phyloP scores from a whole-genome alignment of 2,888 invertebrate species.

The Sesia bembeciformis region DNA sequence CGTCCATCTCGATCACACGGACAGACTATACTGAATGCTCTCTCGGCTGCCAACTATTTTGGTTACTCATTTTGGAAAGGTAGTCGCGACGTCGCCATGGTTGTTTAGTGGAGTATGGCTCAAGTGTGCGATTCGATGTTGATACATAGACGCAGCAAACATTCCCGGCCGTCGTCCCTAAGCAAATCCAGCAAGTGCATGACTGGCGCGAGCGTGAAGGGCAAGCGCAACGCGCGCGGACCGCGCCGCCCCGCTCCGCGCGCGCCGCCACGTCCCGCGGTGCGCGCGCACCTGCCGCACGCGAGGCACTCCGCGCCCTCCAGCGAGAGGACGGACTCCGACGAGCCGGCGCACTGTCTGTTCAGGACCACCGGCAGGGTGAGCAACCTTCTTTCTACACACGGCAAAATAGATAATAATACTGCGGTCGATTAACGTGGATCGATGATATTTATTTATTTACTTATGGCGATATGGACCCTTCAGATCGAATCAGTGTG shows the following conservation, averaged over 20 bases:
- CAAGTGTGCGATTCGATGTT: too few relatives aligned
- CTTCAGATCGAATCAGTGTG: too few relatives aligned
- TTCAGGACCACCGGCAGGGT: constrained; percentile 42
- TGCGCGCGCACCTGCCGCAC: constrained; percentile 6
- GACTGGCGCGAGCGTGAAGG: constrained; percentile 14
- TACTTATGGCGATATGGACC: too few relatives aligned
- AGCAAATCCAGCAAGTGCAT: constrained; percentile 3
- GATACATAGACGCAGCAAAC: constrained; percentile 39
- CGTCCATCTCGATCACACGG: too few relatives aligned
- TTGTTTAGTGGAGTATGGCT: too few relatives aligned
- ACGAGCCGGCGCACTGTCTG: constrained; percentile 42
- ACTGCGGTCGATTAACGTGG: too few relatives aligned
- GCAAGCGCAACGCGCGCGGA: constrained; percentile 27
- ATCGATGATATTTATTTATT: too few relatives aligned
- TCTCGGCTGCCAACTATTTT: too few relatives aligned
- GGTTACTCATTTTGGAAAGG: too few relatives aligned
- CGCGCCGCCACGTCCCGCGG: constrained; percentile 9
- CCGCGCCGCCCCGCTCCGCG: constrained; percentile 17
- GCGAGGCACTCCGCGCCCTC: constrained; percentile 19
- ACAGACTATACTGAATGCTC: too few relatives aligned
- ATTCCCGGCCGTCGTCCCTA: constrained; percentile 30
- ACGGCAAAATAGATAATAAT: too few relatives aligned
- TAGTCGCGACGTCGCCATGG: too few relatives aligned
- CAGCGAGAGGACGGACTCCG: constrained; percentile 59
- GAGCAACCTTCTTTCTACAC: constrained; percentile 6